phyloP scores from a whole-genome alignment of 2,113 vertebrate species.

The Pedetes capensis region DNA sequence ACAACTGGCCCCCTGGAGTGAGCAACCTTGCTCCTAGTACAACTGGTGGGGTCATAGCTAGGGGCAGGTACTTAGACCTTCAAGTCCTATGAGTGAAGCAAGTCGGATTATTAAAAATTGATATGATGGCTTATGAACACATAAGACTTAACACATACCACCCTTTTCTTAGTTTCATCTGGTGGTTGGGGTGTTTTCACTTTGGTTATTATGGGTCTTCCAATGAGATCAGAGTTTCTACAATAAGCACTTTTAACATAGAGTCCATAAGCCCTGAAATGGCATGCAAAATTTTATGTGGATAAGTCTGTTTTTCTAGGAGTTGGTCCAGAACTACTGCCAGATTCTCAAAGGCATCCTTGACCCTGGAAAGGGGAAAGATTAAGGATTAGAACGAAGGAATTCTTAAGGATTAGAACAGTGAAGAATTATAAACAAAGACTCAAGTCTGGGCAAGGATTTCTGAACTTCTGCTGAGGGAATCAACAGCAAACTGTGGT shows the following conservation, averaged over 20 bases:
- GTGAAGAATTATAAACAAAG: neutral
- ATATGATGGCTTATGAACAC: neutral
- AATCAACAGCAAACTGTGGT: neutral
- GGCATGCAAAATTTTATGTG: neutral
- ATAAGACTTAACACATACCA: neutral
- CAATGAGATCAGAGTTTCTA: neutral
- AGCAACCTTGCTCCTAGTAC: neutral
- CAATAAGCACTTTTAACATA: neutral
- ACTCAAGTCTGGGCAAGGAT: neutral
- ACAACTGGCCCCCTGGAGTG: neutral
- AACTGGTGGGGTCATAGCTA: neutral
- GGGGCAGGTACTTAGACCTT: neutral
- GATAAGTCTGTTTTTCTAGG: conserved; percentile 48
- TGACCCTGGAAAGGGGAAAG: neutral
- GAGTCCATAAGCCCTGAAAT: conserved; percentile 8
- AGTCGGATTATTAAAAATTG: neutral
- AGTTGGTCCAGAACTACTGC: neutral
- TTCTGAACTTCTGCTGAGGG: neutral
- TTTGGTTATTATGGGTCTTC: neutral
- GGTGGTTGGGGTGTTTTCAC: neutral
- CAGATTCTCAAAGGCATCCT: conserved; percentile 41
- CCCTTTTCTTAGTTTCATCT: neutral
- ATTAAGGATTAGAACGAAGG: neutral
- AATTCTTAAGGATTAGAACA: conserved; percentile 1
- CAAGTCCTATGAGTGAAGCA: neutral